Percentiles rank a stretch among this genome's conserved stretches.
Evolutionary conservation across 2,113 vertebrate species (phyloP).

Genomic region (Tyrannus savana): DNA sequence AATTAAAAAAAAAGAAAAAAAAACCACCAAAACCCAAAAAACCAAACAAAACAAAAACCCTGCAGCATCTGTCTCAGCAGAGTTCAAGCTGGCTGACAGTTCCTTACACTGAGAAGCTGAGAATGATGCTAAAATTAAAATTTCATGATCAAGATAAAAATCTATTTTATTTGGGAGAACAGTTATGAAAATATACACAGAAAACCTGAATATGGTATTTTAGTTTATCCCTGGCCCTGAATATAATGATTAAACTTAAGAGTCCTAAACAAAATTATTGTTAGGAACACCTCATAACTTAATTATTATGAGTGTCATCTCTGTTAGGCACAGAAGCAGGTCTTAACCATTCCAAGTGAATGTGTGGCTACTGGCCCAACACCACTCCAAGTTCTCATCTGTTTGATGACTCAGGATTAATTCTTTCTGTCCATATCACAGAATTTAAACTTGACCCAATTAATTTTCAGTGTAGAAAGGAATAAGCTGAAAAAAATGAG

Average conservation of each 20-base stretch:
- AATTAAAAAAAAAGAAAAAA: neutral
- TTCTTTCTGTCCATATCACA: constrained; percentile 9
- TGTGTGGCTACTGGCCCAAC: neutral
- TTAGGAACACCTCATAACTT: constrained; percentile 33
- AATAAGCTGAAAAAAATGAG: constrained; percentile 21
- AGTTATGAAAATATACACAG: constrained; percentile 3
- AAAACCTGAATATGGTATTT: constrained; percentile 27
- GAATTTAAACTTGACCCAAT: constrained; percentile 44
- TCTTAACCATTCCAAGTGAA: neutral
- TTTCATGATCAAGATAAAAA: constrained; percentile 60
- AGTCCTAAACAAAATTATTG: constrained; percentile 29
- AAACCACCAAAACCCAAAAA: neutral
- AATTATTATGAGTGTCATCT: constrained; percentile 36
- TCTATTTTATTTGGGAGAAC: constrained; percentile 47
- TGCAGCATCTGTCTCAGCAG: constrained; percentile 62
- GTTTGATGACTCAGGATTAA: constrained; percentile 25
- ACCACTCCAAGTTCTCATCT: neutral
- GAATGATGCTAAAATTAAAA: constrained; percentile 64
- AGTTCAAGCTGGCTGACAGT: constrained; percentile 68
- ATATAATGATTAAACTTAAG: constrained; percentile 33
- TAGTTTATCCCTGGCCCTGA: neutral
- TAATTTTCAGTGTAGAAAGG: constrained; percentile 41
- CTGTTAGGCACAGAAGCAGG: neutral
- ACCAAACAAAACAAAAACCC: neutral
- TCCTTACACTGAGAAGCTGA: constrained; percentile 48